These are phyloP conservation scores for Anthopleura sola DNA, from an alignment of 64 coral and sea anemone species.

Conservation along the genomic window DNA sequence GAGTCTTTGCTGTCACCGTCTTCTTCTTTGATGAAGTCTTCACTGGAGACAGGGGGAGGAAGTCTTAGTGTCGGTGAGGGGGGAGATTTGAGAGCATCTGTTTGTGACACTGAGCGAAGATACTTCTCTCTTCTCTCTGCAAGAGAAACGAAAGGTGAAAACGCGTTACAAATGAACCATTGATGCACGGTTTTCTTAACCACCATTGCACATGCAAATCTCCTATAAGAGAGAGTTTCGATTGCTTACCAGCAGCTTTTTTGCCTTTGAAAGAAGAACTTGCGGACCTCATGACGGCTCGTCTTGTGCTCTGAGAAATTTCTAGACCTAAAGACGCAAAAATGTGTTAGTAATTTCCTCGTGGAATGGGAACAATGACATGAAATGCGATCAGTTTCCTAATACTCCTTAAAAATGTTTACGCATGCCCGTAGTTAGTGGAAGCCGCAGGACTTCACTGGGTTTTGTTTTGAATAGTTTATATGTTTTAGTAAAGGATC, in stretches of 20 bases:
- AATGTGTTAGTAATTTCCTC: too few species aligned
- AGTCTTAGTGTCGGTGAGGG: slow-evolving; percentile 63
- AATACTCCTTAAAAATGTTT: too few species aligned
- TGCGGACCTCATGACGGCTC: slow-evolving; percentile 80
- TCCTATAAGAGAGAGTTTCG: neutral
- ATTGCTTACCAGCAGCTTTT: slow-evolving; percentile 56
- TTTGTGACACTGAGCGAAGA: slow-evolving; percentile 14
- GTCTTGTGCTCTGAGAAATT: slow-evolving; percentile 73
- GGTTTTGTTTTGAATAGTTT: too few species aligned
- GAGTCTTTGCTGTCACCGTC: slow-evolving; percentile 13
- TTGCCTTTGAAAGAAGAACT: slow-evolving; percentile 71
- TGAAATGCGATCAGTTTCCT: neutral
- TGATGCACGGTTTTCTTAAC: neutral
- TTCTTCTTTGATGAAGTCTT: slow-evolving; percentile 59
- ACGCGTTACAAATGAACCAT: neutral
- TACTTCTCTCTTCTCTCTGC: slow-evolving; percentile 62
- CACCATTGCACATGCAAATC: too few species aligned
- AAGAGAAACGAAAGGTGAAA: neutral
- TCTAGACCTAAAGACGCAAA: slow-evolving; percentile 51
- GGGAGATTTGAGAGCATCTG: slow-evolving; percentile 50
- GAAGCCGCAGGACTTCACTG: too few species aligned
- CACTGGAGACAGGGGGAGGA: slow-evolving; percentile 83
- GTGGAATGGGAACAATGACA: too few species aligned
- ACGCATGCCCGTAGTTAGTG: too few species aligned
- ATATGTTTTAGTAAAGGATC: too few species aligned